Conservation (phyloP, 2,113 vertebrate genomes). For the Nothocercus julius region DNA sequence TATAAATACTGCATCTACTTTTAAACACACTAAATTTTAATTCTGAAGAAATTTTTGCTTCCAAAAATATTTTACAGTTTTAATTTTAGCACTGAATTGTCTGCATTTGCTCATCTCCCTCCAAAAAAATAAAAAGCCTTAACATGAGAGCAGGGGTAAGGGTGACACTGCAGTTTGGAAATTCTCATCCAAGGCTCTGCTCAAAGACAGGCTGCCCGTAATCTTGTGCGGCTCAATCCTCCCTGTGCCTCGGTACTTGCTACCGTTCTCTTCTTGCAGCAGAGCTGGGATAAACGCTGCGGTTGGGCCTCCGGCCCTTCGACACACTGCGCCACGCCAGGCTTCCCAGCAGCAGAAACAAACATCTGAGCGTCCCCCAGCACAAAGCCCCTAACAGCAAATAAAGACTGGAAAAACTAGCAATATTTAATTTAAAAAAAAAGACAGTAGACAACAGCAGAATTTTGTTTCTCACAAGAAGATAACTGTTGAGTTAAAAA, state of each 20-base stretch:
- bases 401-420: neutral
- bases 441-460: neutral
- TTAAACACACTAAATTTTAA: neutral
- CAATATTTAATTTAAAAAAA: neutral
- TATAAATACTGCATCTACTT: neutral
- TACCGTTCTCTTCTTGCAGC: neutral
- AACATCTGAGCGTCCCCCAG: neutral
- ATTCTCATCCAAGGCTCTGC: neutral
- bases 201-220: neutral
- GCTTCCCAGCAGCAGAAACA: neutral
- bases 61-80: neutral
- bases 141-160: rapidly evolving
- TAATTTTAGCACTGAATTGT: neutral
- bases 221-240: neutral
- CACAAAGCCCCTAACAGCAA: neutral
- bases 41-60: neutral
- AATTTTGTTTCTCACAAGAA: neutral
- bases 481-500: neutral
- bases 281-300: neutral
- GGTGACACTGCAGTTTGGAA: rapidly evolving
- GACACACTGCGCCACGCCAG: neutral
- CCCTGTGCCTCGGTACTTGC: neutral
- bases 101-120: neutral
- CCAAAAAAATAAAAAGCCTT: neutral
- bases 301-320: neutral